Evolutionary conservation across 2,113 vertebrate species (phyloP).

Genomic region (Dermatemys mawii): DNA sequence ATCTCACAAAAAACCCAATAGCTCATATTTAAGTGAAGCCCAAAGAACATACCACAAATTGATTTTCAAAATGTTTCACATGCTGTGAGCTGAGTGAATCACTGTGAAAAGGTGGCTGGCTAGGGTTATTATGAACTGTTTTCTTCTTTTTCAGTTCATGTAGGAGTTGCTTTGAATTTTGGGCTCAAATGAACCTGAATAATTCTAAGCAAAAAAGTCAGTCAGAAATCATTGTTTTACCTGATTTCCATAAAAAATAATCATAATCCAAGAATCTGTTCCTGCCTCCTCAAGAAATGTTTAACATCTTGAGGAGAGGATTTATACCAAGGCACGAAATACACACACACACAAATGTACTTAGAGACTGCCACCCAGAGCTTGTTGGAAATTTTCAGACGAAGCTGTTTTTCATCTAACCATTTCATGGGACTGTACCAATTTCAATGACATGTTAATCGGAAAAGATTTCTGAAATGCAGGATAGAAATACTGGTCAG

Average conservation of each 20-base stretch:
- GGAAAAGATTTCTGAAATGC: not conserved
- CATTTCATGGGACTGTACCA: not conserved
- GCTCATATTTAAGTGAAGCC: not conserved
- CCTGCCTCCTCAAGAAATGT: not conserved
- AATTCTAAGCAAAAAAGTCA: not conserved
- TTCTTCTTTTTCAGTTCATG: not conserved
- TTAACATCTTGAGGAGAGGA: not conserved
- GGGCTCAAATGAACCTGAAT: not conserved
- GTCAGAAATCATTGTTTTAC: not conserved
- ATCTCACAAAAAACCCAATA: fast-evolving
- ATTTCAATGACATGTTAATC: not conserved
- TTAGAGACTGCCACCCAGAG: not conserved
- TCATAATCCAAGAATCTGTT: not conserved
- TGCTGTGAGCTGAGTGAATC: not conserved
- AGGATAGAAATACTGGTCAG: not conserved
- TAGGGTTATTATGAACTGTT: not conserved
- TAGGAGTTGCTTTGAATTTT: not conserved
- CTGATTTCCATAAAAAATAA: not conserved
- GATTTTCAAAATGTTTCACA: not conserved
- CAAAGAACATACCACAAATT: not conserved
- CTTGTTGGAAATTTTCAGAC: not conserved
- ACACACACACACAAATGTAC: not conserved
- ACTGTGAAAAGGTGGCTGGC: not conserved
- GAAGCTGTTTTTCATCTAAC: not conserved
- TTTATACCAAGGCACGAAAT: not conserved